Evolutionary conservation across 2,888 invertebrate genomes (phyloP), one percentile per base, ranked within the genome.

Genomic region (Chrysolina oricalcia): DNA sequence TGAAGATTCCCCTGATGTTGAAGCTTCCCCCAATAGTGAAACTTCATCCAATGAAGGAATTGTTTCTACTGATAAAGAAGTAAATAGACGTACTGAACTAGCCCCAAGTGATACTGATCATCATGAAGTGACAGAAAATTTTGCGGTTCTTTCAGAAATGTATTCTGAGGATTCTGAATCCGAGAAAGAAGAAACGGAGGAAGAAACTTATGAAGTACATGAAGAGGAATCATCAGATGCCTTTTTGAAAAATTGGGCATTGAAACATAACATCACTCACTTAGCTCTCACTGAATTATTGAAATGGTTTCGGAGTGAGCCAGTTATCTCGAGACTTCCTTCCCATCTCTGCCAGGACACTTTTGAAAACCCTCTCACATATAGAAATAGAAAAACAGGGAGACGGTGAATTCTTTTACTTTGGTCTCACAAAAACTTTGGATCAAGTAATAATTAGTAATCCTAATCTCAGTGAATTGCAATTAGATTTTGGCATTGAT

Each of bases 401-500:
- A 6, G 64, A 35, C 10, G 71, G 48, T 27, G 48, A 48, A 9
- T 71, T 71, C 50, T 71, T 27, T 50, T 48, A 71, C 35, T 71
- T 71, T 48, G 71, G 71, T 13, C 27, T 71, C 23, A n/a, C 19
- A 11, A 10, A 71, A 23, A 71, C 46, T 71, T 71, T 71, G 21
- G 50, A 71, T 62, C 13, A 27, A 3, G 35, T 71, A 17, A 46
- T 64, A 27, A 59, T 21, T 21, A 23, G 21, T 59, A 59, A 59
- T 8, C 23, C 23, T 13, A 27, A 63, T 48, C 13, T 64, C 21
- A 64, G 15, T 21, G n/a, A 63, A 48, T 71, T 64, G 27, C 63
- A 71, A 17, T 71, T 71, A 48, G 64, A 71, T 40, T 71, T 71
- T 71, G 71, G 71, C 0, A 48, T 71, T 63, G 71, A 64, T 50